Evolutionary conservation across 2,888 invertebrate species (phyloP).

Genomic region (Caenorhabditis parvicauda): DNA sequence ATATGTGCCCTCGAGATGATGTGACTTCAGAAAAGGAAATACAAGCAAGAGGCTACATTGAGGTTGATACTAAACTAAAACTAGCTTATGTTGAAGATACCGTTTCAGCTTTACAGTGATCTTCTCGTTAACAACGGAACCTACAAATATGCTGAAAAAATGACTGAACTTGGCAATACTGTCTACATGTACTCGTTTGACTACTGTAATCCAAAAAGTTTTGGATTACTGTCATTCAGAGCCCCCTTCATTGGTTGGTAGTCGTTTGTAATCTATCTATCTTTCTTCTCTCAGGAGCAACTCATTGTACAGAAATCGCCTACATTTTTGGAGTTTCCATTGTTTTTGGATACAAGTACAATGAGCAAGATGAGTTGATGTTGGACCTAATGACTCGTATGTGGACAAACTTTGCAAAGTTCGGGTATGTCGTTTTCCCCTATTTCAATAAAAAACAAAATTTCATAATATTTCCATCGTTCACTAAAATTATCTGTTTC

Average conservation of each 20-base stretch:
- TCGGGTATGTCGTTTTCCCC: constrained; percentile 44
- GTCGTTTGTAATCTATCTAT: not conserved
- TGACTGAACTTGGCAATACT: constrained; percentile 38
- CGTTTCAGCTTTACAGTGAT: constrained; percentile 49
- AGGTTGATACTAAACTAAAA: constrained; percentile 12
- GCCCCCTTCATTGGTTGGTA: constrained; percentile 53
- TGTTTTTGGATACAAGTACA: constrained; percentile 49
- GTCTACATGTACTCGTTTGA: constrained; percentile 50
- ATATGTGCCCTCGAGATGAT: constrained; percentile 33
- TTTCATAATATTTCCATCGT: too few species aligned
- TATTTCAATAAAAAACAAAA: too few species aligned
- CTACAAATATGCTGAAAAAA: constrained; percentile 35
- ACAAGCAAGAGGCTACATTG: constrained; percentile 48
- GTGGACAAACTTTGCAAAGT: constrained; percentile 60
- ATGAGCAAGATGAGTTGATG: constrained; percentile 44
- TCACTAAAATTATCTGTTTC: too few species aligned
- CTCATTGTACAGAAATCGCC: constrained; percentile 52
- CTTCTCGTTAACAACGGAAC: constrained; percentile 48
- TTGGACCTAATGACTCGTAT: constrained; percentile 48
- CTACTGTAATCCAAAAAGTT: constrained; percentile 48
- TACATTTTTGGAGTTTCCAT: constrained; percentile 56
- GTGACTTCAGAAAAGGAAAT: constrained; percentile 37
- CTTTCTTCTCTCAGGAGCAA: constrained; percentile 28
- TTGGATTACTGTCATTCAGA: constrained; percentile 40
- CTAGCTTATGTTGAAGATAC: not conserved